Conservation (phyloP, 2,797 vertebrate species). For the Mionectes olivaceus region DNA sequence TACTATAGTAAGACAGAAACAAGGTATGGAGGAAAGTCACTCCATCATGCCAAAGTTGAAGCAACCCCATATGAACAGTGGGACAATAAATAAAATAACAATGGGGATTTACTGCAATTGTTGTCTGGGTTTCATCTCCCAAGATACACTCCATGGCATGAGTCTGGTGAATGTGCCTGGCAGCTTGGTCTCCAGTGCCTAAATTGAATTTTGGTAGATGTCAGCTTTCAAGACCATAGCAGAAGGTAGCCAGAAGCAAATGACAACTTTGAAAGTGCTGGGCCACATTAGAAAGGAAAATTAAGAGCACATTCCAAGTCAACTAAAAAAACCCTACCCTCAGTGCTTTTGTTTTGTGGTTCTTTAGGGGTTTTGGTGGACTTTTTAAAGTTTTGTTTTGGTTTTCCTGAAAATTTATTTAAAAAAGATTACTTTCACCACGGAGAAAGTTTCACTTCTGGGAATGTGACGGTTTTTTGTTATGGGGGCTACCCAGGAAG, state of each 20-base stretch:
- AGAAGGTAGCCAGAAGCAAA: background rate
- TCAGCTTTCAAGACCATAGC: background rate
- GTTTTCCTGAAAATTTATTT: background rate
- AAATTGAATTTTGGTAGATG: background rate
- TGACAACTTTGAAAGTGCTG: background rate
- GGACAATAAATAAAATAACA: background rate
- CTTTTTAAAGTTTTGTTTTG: background rate
- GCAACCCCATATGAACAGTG: background rate
- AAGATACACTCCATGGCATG: background rate
- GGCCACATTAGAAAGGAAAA: background rate
- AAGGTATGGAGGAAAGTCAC: background rate
- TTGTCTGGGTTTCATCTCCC: background rate
- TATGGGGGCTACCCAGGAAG: background rate
- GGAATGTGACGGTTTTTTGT: background rate
- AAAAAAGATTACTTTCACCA: fast-evolving
- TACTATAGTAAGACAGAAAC: background rate
- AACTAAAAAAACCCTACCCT: background rate
- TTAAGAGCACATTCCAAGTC: background rate
- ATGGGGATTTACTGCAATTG: background rate
- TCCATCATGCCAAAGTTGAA: background rate
- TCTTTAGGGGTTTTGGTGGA: no score
- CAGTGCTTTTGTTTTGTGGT: no score
- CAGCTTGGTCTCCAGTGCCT: background rate
- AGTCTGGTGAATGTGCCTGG: background rate
- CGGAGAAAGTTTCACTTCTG: background rate